These are phyloP conservation scores for Ornithoptera alexandrae DNA, from an alignment of 2,888 invertebrate species.

Conservation along the genomic window DNA sequence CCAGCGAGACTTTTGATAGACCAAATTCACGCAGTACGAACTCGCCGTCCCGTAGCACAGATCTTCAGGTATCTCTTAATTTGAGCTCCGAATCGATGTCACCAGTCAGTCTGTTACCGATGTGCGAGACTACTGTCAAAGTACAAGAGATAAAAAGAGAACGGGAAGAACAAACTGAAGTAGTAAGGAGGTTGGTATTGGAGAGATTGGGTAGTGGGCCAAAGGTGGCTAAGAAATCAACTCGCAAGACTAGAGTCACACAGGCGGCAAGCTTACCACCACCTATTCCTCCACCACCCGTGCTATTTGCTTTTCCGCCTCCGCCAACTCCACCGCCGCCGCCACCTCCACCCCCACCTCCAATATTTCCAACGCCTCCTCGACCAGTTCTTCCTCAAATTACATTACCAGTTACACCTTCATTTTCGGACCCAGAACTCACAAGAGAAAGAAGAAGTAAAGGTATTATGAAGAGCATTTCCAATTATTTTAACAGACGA, in stretches of 20 bases:
- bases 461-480: slow-evolving; percentile 91
- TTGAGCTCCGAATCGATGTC: slow-evolving; percentile 56
- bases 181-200: slow-evolving; percentile 91
- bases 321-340: slow-evolving; percentile 40
- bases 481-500: slow-evolving; percentile 89
- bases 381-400: slow-evolving; percentile 51
- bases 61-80: slow-evolving; percentile 48
- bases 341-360: slow-evolving; percentile 40
- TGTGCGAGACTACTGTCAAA: slow-evolving; percentile 78
- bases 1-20: slow-evolving; percentile 64
- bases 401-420: slow-evolving; percentile 61
- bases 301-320: slow-evolving; percentile 40
- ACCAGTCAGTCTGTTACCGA: slow-evolving; percentile 65
- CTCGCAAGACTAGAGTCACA: slow-evolving; percentile 46
- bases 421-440: slow-evolving; percentile 81
- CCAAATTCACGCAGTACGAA: slow-evolving; percentile 49
- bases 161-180: slow-evolving; percentile 89
- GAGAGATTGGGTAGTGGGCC: slow-evolving; percentile 81
- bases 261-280: slow-evolving; percentile 47
- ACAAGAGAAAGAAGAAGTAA: slow-evolving; percentile 83
- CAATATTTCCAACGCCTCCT: slow-evolving; percentile 37
- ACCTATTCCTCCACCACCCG: slow-evolving; percentile 55
- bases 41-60: slow-evolving; percentile 52
- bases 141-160: slow-evolving; percentile 89
- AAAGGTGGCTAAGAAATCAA: slow-evolving; percentile 44